Conservation (phyloP, 2,797 vertebrate genomes). For the Anguilla pacifica region DNA sequence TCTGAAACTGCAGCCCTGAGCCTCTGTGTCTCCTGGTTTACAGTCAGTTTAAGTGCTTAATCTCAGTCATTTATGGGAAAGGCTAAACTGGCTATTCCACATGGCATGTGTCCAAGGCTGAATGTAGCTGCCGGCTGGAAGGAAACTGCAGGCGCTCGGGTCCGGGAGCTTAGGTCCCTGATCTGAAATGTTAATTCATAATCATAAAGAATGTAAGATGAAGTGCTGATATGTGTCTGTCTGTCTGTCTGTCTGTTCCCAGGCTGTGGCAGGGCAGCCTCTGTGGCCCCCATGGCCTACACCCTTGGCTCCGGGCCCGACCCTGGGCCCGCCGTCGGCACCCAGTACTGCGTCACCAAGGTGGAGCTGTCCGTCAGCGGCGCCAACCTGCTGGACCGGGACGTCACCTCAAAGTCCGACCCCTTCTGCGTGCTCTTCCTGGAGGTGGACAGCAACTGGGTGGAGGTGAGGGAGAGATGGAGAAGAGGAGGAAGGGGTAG, state of each 20-base stretch:
- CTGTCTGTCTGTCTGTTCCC: slow-evolving; percentile 31
- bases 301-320: slow-evolving; percentile 66
- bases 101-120: background rate
- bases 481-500: no score
- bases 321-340: slow-evolving; percentile 62
- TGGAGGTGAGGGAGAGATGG: slow-evolving; percentile 77
- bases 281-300: slow-evolving; percentile 81
- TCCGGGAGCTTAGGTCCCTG: background rate
- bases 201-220: background rate
- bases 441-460: slow-evolving; percentile 89
- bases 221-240: background rate
- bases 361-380: slow-evolving; percentile 91
- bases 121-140: background rate
- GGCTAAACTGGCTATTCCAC: background rate
- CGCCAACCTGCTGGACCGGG: slow-evolving; percentile 88
- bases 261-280: slow-evolving; percentile 70
- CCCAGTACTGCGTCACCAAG: slow-evolving; percentile 88
- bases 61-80: background rate
- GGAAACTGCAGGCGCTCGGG: background rate
- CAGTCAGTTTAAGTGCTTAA: background rate
- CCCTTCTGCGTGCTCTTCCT: slow-evolving; percentile 96
- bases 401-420: slow-evolving; percentile 96
- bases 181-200: background rate
- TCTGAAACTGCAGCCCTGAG: background rate
- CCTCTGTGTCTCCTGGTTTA: background rate